Percentiles rank a stretch among this genome's conserved stretches.
These are phyloP conservation scores for Argya squamiceps DNA, from an alignment of 2,797 vertebrate genomes.

Conservation along the genomic window DNA sequence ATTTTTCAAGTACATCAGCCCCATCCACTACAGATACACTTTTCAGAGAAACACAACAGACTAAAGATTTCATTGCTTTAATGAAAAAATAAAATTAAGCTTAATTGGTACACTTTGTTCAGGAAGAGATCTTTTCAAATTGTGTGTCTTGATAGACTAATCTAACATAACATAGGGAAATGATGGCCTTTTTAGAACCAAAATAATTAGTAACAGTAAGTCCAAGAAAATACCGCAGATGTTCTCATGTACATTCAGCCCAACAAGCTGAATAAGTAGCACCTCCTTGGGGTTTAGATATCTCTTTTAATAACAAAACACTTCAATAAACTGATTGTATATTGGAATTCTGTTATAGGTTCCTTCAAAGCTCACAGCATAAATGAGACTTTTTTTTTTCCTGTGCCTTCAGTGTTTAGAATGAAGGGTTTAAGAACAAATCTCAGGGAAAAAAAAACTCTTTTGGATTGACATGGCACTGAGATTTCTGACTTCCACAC, in stretches of 20 bases:
- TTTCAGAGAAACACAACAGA: background rate
- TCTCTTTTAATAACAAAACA: background rate
- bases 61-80: background rate
- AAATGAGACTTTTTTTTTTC: background rate
- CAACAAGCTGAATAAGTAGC: background rate
- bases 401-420: background rate
- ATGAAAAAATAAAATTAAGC: background rate
- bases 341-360: background rate
- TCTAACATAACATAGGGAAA: background rate
- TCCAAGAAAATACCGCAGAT: background rate
- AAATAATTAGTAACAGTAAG: background rate
- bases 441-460: background rate
- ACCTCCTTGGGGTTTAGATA: background rate
- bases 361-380: background rate
- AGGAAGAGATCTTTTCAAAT: background rate
- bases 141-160: background rate
- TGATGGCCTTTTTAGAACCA: background rate
- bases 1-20: background rate
- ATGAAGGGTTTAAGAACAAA: background rate
- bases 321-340: background rate
- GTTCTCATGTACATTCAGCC: background rate
- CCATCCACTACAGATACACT: background rate
- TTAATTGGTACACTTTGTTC: background rate
- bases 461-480: background rate
- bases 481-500: background rate